These are phyloP conservation scores for Patiria pectinifera DNA, from an alignment of 53 echinoderm and acorn worm genomes.

Conservation along the genomic window DNA sequence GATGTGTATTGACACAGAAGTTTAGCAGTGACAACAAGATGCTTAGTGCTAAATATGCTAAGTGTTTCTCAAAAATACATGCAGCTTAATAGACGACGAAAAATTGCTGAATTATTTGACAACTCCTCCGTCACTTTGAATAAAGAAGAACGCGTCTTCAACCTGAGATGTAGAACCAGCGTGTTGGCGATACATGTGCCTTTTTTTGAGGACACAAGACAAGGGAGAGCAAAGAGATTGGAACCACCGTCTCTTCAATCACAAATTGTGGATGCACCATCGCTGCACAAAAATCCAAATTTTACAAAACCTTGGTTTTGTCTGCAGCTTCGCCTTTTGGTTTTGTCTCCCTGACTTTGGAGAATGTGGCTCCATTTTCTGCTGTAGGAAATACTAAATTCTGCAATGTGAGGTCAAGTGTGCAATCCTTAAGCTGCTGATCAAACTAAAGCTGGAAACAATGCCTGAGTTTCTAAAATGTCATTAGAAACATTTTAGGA, in stretches of 20 bases:
- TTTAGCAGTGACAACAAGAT: neutral
- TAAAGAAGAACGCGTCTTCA: neutral
- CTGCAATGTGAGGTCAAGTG: too few species aligned
- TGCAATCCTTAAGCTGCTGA: too few species aligned
- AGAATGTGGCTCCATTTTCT: too few species aligned
- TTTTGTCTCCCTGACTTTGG: too few species aligned
- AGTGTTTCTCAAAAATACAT: neutral
- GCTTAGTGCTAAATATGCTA: neutral
- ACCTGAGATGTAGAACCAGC: neutral
- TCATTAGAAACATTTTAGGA: neutral
- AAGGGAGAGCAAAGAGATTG: neutral
- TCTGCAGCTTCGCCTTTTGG: too few species aligned
- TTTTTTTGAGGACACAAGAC: neutral
- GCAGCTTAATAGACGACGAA: neutral
- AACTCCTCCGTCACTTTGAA: too few species aligned
- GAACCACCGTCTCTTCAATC: neutral
- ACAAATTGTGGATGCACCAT: neutral
- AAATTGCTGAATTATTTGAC: neutral
- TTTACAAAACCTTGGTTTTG: neutral
- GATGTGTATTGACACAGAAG: neutral
- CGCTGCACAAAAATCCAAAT: too few species aligned
- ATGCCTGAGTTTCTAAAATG: too few species aligned
- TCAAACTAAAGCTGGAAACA: too few species aligned
- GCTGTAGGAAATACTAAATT: too few species aligned
- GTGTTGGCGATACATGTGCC: neutral